Evolutionary conservation across 1,140 invertebrate genomes (phyloP).

Genomic region (Atta colombica): DNA sequence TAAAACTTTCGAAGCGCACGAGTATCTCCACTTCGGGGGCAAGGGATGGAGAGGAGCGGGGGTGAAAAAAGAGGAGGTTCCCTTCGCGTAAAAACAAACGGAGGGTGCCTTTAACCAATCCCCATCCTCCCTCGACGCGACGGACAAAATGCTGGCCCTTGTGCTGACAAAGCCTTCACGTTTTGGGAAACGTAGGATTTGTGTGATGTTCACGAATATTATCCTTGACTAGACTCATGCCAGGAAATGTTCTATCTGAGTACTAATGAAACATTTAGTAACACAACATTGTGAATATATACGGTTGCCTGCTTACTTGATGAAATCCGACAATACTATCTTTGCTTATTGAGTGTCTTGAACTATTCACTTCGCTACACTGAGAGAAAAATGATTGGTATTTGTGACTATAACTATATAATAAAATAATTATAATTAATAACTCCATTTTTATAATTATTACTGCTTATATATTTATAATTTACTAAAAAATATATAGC

Average conservation of each 20-base stretch:
- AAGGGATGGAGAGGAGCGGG: no score
- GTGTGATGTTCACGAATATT: constrained; percentile 44
- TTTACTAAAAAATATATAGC: no score
- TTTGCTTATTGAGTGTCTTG: neutral
- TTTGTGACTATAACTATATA: no score
- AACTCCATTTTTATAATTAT: no score
- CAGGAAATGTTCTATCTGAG: neutral
- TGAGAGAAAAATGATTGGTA: no score
- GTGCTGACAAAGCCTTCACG: neutral
- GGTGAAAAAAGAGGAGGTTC: constrained; percentile 34
- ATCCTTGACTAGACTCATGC: neutral
- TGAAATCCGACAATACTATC: neutral
- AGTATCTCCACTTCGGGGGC: constrained; percentile 27
- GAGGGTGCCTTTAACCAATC: constrained; percentile 21
- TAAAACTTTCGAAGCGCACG: constrained; percentile 60
- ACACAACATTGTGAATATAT: constrained; percentile 37
- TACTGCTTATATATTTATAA: no score
- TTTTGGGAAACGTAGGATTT: neutral
- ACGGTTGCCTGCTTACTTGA: constrained; percentile 11
- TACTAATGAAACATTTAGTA: constrained; percentile 53
- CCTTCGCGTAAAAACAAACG: constrained; percentile 46
- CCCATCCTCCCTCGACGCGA: neutral
- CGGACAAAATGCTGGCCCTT: constrained; percentile 26
- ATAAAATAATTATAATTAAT: no score
- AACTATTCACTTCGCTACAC: neutral